A percentile compares a stretch with the other conserved stretches of the same genome.
Conservation (phyloP, 2,113 vertebrate species). For the Chamaetylas fuelleborni region DNA sequence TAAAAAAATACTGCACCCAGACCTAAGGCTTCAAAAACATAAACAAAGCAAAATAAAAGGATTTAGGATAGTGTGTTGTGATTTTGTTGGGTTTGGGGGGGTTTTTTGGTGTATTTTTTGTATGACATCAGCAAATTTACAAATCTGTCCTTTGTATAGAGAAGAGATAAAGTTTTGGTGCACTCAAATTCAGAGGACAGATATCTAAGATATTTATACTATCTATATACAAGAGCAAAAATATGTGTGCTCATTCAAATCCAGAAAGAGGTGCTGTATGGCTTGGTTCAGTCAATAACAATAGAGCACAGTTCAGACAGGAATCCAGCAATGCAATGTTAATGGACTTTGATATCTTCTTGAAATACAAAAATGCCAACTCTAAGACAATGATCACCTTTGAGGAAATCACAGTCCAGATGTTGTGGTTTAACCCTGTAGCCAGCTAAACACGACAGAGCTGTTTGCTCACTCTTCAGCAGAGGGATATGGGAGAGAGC, state of each 20-base stretch:
- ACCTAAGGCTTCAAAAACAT: background rate
- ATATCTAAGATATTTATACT: background rate
- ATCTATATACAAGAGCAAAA: background rate
- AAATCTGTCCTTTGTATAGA: background rate
- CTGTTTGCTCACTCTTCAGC: rapidly evolving
- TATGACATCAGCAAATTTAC: background rate
- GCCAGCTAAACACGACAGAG: background rate
- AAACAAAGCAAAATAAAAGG: background rate
- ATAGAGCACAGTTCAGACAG: background rate
- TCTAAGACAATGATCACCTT: background rate
- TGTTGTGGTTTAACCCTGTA: background rate
- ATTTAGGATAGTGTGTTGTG: background rate
- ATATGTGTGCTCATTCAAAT: background rate
- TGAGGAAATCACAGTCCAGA: background rate
- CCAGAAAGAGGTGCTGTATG: background rate
- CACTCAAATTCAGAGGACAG: background rate
- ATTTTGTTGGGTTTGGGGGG: background rate
- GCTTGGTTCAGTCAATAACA: background rate
- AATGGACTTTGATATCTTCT: background rate
- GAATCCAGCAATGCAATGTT: background rate
- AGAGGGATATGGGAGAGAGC: background rate
- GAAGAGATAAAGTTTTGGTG: background rate
- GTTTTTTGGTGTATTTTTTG: background rate
- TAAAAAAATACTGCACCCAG: background rate
- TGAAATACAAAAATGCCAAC: background rate